Evolutionary conservation across 2,888 invertebrate species (phyloP), one percentile per base, ranked within the genome.

Genomic region (Glaucopsyche alexis): DNA sequence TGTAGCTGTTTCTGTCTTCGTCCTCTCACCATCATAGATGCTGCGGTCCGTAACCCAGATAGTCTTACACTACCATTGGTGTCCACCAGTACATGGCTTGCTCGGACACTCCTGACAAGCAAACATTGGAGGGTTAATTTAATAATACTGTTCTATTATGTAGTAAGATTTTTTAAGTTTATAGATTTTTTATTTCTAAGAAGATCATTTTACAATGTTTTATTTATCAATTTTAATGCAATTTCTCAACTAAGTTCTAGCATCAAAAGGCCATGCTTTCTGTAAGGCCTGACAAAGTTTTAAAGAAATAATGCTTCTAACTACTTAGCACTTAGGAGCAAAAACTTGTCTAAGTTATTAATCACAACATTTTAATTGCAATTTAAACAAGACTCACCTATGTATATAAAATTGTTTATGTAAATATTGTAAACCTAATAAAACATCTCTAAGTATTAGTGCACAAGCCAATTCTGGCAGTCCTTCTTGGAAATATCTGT

Each of bases 381-480:
- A 40, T 7, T 40, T 42, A n/a, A 65, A n/a, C 38, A 42, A 8
- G 29, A 76, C 82, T 82, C 80, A 96, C 96, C 96, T 96, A 87
- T 98, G 98, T 80, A 98, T 96, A 85, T 95, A 96, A 73, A 97
- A 96, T 83, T 96, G 96, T 77, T 94, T 94, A 85, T 98, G 98
- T 75, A 98, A 94, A 87, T 98, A 98, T 80, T 96, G 95, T 66
- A 98, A 89, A 0, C 96, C 98, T 71, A 94, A 93, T 60, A 98
- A 89, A 6, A 97, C 94, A 88, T 98, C 98, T 79, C 95, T 94
- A 72, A 98, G 86, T 79, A 98, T 96, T 72, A 96, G 94, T 11
- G 96, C 95, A 79, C 97, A 96, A 8, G 97, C 96, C 70, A 95
- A 89, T 87, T 98, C 98, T 0, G 97, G 96, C 73, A 98, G 91